Evolutionary conservation across 1,140 invertebrate species (phyloP).

Genomic region (Phymastichus coffea): DNA sequence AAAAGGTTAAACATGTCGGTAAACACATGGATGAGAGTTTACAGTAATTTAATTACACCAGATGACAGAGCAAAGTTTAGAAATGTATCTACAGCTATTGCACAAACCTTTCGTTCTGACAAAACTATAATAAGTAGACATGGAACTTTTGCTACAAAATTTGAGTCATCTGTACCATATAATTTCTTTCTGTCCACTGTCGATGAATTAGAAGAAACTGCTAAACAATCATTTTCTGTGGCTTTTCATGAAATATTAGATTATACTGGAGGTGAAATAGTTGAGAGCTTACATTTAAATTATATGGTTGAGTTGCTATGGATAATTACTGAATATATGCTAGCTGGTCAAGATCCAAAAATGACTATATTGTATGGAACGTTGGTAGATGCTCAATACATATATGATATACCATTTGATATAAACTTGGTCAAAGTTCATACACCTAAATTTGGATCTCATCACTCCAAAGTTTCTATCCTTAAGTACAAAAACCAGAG

Average conservation of each 20-base stretch:
- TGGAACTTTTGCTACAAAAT: slow-evolving; percentile 66
- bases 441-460: slow-evolving; percentile 79
- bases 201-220: slow-evolving; percentile 61
- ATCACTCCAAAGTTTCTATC: slow-evolving; percentile 93
- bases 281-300: slow-evolving; percentile 80
- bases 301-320: slow-evolving; percentile 91
- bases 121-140: slow-evolving; percentile 35
- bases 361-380: slow-evolving; percentile 64
- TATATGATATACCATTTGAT: slow-evolving; percentile 51
- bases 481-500: slow-evolving; percentile 79
- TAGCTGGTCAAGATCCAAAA: slow-evolving; percentile 65
- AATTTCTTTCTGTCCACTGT: slow-evolving; percentile 79
- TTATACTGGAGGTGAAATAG: slow-evolving; percentile 70
- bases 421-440: slow-evolving; percentile 68
- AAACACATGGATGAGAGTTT: slow-evolving; percentile 14
- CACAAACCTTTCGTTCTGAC: slow-evolving; percentile 31
- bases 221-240: slow-evolving; percentile 64
- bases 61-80: slow-evolving; percentile 32
- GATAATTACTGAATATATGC: slow-evolving; percentile 77
- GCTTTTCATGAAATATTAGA: slow-evolving; percentile 79
- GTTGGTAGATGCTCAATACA: slow-evolving; percentile 63
- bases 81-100: slow-evolving; percentile 31
- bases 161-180: slow-evolving; percentile 69
- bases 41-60: neutral
- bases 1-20: neutral